Conservation (phyloP, 2,888 invertebrate genomes). For the Drosophila picticornis region DNA sequence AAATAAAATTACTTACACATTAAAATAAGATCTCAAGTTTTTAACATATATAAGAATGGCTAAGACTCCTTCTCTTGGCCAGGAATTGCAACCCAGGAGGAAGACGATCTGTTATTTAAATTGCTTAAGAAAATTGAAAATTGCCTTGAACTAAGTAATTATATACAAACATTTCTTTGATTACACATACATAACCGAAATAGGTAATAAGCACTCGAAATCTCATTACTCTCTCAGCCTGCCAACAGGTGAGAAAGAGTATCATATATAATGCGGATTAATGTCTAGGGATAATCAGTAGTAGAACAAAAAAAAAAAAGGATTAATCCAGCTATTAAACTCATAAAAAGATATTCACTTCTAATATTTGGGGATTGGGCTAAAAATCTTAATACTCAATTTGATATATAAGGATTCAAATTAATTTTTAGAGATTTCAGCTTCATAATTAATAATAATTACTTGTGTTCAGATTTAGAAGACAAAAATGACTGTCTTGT, state of each 20-base stretch:
- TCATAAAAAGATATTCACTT: accelerated
- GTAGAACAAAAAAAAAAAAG: background rate
- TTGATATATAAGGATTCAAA: background rate
- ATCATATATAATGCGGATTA: background rate
- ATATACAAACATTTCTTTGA: background rate
- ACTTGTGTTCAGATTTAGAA: no score
- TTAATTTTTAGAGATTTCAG: background rate
- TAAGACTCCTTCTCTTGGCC: background rate
- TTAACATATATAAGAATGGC: background rate
- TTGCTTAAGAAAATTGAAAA: background rate
- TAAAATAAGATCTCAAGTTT: background rate
- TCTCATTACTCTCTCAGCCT: background rate
- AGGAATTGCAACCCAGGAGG: background rate
- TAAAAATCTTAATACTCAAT: background rate
- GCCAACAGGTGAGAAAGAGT: background rate
- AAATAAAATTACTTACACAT: background rate
- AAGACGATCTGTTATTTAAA: background rate
- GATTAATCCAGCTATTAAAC: background rate
- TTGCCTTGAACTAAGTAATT: background rate
- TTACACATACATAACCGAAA: background rate
- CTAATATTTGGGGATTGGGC: background rate
- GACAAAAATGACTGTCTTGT: no score
- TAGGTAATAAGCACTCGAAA: background rate
- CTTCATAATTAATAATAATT: background rate
- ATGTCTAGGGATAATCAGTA: background rate